Base-by-base conservation (phyloP, 2,113 vertebrate genomes). In the Prunella fulvescens region DNA sequence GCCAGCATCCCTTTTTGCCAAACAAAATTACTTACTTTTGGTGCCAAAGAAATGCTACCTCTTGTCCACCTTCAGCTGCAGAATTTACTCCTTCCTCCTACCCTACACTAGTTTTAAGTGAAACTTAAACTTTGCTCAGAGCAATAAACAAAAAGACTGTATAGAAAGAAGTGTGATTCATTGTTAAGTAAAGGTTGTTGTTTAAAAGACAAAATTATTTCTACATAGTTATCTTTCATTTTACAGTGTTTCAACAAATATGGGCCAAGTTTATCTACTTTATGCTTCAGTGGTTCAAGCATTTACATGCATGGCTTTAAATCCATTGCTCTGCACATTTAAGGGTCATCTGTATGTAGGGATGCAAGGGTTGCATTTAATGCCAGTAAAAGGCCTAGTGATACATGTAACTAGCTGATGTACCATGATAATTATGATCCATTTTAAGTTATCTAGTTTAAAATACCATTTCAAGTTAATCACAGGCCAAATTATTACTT, bases 121-220 rank as follows among this genome's bases (percentile, higher is more conserved):
- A 51, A 92, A 39, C 61, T 40, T 65, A 54, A 90, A 66, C 47
- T 54, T 73, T 73, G 25, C 56, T 84, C 1, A 1, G 58, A 96
- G 94, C 35, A 40, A 90, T 67, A 90, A 93, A 50, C 2, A 24
- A 54, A 54, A 66, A 20, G 12, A 23, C 54, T 37, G 47, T 54
- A 47, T 47, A 78, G 60, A 66, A 77, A 80, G 44, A 88, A 81
- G 22, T 6, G 11, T 22, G 19, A 58, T 86, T 88, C 33, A 25
- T 56, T 88, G 24, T 83, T 26, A 54, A 82, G 45, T 64, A 31
- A 28, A 66, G 9, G 22, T 13, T 88, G 51, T 65, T 33, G 57
- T 74, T 77, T 78, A 70, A 93, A 83, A 81, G 67, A n/a, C 14
- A 81, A 92, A 90, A 74, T 81, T 71, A 71, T 77, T 88, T 92